Conservation (phyloP, 2,797 vertebrate genomes). For the Simalia tracyae region DNA sequence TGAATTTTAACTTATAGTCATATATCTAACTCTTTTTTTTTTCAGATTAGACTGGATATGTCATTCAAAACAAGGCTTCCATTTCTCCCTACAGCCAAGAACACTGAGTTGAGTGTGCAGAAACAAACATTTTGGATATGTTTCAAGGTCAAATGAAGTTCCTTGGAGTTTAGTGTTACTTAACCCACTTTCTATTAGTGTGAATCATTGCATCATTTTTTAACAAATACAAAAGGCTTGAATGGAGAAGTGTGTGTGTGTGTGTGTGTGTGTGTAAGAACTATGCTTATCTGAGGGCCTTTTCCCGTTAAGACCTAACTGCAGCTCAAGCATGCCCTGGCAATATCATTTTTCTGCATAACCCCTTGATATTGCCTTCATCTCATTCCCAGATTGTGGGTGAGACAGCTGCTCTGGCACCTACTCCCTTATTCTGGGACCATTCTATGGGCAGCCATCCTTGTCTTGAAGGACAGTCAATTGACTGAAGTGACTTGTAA, state of each 20-base stretch:
- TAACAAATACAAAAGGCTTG: background rate
- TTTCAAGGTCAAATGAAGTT: slow-evolving; percentile 59
- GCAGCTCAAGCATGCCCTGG: background rate
- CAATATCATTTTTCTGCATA: background rate
- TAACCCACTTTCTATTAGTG: slow-evolving; percentile 46
- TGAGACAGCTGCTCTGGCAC: background rate
- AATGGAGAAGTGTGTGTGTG: background rate
- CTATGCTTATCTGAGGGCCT: background rate
- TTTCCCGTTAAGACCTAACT: background rate
- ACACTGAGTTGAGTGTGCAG: slow-evolving; percentile 32
- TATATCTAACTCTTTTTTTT: background rate
- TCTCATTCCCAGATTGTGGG: background rate
- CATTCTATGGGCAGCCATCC: background rate
- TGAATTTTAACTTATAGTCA: slow-evolving; percentile 67
- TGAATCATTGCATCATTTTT: slow-evolving; percentile 6
- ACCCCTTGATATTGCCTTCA: background rate
- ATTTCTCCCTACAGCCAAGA: slow-evolving; percentile 54
- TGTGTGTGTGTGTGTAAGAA: background rate
- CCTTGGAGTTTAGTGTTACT: slow-evolving; percentile 50
- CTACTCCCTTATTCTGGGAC: background rate
- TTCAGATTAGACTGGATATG: slow-evolving; percentile 32
- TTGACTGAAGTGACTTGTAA: background rate
- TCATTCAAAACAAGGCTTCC: slow-evolving; percentile 58
- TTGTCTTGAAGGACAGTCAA: background rate
- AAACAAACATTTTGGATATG: slow-evolving; percentile 24